phyloP scores from a whole-genome alignment of 2,113 vertebrate species.

The Butorides virescens region DNA sequence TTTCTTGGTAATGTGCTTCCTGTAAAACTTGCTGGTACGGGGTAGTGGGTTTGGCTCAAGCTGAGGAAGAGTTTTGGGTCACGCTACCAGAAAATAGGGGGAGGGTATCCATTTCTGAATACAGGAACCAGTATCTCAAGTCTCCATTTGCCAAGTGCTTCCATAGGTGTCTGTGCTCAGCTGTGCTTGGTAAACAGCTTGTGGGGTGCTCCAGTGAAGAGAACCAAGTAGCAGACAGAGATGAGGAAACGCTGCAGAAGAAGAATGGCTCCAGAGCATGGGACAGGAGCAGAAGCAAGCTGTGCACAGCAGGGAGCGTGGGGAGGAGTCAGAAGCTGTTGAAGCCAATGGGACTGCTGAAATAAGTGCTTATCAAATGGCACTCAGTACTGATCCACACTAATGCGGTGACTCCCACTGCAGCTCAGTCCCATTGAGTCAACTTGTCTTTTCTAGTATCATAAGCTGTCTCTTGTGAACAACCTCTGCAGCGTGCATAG shows the following conservation, averaged over 20 bases:
- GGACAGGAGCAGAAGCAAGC: not conserved
- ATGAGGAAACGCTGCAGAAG: not conserved
- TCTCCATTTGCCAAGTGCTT: not conserved
- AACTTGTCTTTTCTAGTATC: not conserved
- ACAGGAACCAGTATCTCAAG: fast-evolving
- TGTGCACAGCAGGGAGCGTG: fast-evolving
- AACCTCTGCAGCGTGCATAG: not conserved
- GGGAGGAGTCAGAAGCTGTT: not conserved
- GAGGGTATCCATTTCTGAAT: not conserved
- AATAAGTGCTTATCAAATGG: not conserved
- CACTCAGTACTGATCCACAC: not conserved
- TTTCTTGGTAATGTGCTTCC: not conserved
- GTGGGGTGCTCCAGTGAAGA: fast-evolving
- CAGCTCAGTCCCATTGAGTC: not conserved
- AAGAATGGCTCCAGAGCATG: not conserved
- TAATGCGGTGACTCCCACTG: fast-evolving
- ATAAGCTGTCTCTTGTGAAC: not conserved
- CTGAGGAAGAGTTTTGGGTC: not conserved
- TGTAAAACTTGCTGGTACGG: not conserved
- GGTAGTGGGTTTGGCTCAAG: not conserved
- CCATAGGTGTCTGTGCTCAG: not conserved
- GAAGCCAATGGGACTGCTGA: not conserved
- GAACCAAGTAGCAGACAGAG: not conserved
- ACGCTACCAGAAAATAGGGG: not conserved
- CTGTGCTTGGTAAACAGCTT: not conserved